Evolutionary conservation across 2,113 vertebrate genomes (phyloP), one percentile per base, ranked within the genome.

Genomic region (Bathybates hornii): DNA sequence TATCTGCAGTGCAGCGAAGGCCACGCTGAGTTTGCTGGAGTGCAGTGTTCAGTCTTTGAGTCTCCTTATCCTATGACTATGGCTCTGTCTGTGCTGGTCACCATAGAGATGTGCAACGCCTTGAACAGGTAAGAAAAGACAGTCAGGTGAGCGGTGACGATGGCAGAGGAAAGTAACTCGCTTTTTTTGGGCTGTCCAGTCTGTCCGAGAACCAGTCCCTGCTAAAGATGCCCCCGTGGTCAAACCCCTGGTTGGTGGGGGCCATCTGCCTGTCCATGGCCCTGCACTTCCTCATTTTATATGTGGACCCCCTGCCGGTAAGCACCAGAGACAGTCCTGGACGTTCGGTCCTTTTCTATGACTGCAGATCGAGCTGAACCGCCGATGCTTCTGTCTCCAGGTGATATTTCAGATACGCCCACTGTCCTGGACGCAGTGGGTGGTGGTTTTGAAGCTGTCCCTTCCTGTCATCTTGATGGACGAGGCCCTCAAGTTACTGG

Each of bases 41-140:
- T 97, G 14, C 95, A 97, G 94, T 97, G 96, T 87, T 97, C 96
- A 0, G 96, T 97, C 52, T 97, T 97, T 57, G 96, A 97, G 93
- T 97, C 96, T 38, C 96, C 96, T 1, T 96, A 96, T 82, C 96
- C 96, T 12, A 97, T 97, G 96, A 97, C 96, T 3, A 97, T 97
- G 96, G 96, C 96, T 6, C 90, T 97, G 92, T 97, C 96, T 27
- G 96, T 97, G 56, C 94, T 97, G 73, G 96, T 97, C 27, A 97
- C 96, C 91, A 97, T 97, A 86, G 96, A 97, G 90, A 97, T 97
- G 96, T 97, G 96, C 89, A 97, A 97, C 10, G 96, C 96, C 81
- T 89, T 97, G 36, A 97, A 97, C 96, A 97, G 96, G 96, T 97
- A 86, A 21, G 32, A 84, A n/a, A 38, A 66, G 9, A 66, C 17